Percentiles rank a stretch among this genome's conserved stretches.
Evolutionary conservation across 2,113 vertebrate genomes (phyloP).

Genomic region (Notechis scutatus): DNA sequence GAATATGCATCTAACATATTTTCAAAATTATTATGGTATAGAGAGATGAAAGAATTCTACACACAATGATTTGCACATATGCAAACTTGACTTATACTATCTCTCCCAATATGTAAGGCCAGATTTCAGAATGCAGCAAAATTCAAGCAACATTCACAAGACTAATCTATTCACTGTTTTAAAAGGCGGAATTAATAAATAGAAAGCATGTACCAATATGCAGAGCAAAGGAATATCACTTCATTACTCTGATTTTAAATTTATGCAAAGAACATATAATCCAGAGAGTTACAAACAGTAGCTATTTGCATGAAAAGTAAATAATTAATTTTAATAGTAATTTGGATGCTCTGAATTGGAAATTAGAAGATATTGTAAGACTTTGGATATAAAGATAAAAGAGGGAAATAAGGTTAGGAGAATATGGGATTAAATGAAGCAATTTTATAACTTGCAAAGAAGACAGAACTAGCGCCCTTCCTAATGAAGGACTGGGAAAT

Average conservation of each 20-base stretch:
- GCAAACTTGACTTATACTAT: background rate
- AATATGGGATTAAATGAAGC: background rate
- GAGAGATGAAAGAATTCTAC: background rate
- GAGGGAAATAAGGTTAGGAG: background rate
- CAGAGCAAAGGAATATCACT: background rate
- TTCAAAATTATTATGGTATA: background rate
- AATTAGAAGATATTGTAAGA: background rate
- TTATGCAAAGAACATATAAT: background rate
- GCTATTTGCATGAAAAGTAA: background rate
- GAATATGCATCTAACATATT: background rate
- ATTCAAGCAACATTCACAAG: background rate
- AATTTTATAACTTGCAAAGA: background rate
- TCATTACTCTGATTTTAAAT: background rate
- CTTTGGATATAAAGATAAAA: background rate
- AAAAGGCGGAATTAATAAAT: background rate
- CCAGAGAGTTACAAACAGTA: background rate
- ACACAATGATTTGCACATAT: background rate
- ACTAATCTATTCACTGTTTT: background rate
- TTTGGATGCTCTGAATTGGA: background rate
- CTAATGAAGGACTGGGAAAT: background rate
- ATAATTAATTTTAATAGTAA: background rate
- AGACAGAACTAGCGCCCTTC: background rate
- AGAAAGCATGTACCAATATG: background rate
- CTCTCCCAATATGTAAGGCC: background rate
- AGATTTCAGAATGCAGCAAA: background rate